A percentile compares a stretch with the other conserved stretches of the same genome.
Conservation (phyloP, 2,797 vertebrate genomes). For the Halcyon chelicuti region DNA sequence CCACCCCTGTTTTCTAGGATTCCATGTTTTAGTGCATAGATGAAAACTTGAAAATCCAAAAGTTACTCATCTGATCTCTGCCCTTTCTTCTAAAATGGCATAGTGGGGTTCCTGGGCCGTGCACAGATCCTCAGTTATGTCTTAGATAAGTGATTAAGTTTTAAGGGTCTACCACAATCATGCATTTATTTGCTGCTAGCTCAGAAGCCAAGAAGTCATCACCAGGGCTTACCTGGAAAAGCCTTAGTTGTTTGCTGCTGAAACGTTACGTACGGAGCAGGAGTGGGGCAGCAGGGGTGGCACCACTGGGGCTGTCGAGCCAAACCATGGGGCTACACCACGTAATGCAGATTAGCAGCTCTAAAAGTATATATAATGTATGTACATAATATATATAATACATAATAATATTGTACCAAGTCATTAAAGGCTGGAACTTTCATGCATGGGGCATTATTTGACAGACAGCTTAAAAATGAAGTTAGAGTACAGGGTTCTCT, state of each 20-base stretch:
- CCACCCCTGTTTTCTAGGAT: not conserved
- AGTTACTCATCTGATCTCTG: not conserved
- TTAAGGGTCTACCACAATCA: not conserved
- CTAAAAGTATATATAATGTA: no score
- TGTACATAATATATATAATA: no score
- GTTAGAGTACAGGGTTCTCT: no score
- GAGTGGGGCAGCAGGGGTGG: not conserved
- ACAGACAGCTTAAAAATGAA: not conserved
- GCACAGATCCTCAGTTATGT: not conserved
- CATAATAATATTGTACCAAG: no score
- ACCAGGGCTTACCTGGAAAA: not conserved
- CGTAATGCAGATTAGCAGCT: rapidly evolving
- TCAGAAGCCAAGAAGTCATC: rapidly evolving
- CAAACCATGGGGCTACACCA: rapidly evolving
- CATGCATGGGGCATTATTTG: not conserved
- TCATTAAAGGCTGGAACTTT: not conserved
- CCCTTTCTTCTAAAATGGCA: not conserved
- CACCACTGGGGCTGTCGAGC: not conserved
- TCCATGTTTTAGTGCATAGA: not conserved
- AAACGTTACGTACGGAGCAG: not conserved
- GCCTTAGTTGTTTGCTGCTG: not conserved
- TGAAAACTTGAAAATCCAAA: not conserved
- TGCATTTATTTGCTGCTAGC: not conserved
- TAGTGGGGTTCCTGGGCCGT: not conserved
- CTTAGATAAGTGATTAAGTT: not conserved